Percentiles rank a stretch among this genome's conserved stretches.
Conservation (phyloP, 2,797 vertebrate genomes). For the Harpagifer antarcticus region DNA sequence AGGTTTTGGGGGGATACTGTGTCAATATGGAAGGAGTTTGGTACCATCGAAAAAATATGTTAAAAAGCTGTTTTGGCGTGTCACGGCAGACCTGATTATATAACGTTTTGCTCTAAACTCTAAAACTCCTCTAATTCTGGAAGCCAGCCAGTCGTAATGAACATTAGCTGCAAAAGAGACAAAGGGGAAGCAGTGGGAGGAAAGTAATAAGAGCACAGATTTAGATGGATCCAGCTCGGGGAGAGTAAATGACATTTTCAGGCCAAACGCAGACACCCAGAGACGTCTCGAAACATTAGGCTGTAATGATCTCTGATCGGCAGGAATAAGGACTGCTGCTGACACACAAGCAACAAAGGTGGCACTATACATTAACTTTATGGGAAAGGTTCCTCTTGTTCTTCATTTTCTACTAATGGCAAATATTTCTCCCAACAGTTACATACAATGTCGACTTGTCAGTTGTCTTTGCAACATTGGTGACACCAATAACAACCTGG, state of each 20-base stretch:
- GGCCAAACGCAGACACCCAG: conserved; percentile 32
- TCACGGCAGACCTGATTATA: neutral
- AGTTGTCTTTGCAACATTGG: no score
- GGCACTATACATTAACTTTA: neutral
- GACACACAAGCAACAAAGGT: conserved; percentile 1
- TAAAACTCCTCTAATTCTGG: conserved; percentile 1
- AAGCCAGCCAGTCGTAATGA: conserved; percentile 22
- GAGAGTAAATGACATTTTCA: conserved; percentile 43
- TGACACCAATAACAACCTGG: no score
- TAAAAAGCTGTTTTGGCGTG: neutral
- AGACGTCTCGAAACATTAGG: conserved; percentile 16
- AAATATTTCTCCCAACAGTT: no score
- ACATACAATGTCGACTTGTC: no score
- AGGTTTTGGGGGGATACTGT: accelerated
- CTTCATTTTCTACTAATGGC: no score
- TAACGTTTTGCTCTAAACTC: neutral
- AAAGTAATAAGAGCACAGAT: conserved; percentile 35
- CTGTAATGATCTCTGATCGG: conserved; percentile 7
- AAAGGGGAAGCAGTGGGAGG: conserved; percentile 30
- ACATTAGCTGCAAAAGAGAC: conserved; percentile 29
- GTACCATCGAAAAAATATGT: neutral
- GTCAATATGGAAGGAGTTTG: neutral
- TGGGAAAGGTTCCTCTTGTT: no score
- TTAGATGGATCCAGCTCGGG: conserved; percentile 29
- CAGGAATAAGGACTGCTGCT: neutral